A percentile compares a stretch with the other conserved stretches of the same genome.
Evolutionary conservation across 2,113 vertebrate species (phyloP).

Genomic region (Myotis yumanensis): DNA sequence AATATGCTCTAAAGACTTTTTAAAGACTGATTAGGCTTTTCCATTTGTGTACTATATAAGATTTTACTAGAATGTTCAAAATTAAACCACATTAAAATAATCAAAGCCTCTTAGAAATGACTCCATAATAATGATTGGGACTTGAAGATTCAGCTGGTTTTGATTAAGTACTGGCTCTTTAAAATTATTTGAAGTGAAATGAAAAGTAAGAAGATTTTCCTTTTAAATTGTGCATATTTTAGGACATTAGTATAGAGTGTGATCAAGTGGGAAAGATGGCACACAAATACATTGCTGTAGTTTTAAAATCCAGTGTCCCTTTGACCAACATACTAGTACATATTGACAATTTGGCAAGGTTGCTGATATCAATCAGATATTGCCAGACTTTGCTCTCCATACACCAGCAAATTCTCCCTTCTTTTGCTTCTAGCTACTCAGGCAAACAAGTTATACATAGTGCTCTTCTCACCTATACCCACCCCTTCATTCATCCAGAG

Average conservation of each 20-base stretch:
- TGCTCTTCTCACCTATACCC: background rate
- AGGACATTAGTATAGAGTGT: slow-evolving; percentile 41
- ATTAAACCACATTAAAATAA: slow-evolving; percentile 80
- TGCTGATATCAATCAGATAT: background rate
- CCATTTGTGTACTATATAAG: slow-evolving; percentile 64
- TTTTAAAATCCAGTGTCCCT: slow-evolving; percentile 2
- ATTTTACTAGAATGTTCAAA: slow-evolving; percentile 77
- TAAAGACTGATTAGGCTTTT: slow-evolving; percentile 61
- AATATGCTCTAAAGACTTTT: slow-evolving; percentile 37
- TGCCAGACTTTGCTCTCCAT: background rate
- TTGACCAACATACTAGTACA: background rate
- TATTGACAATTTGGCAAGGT: background rate
- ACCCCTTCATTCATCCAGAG: background rate
- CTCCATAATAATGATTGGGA: slow-evolving; percentile 65
- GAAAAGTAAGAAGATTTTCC: slow-evolving; percentile 30
- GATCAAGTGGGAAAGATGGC: background rate
- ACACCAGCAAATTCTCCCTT: background rate
- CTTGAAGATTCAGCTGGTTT: slow-evolving; percentile 75
- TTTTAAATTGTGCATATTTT: slow-evolving; percentile 58
- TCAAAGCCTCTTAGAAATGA: slow-evolving; percentile 72
- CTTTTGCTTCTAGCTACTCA: background rate
- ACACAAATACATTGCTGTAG: background rate
- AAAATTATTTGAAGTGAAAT: slow-evolving; percentile 71
- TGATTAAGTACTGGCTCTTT: slow-evolving; percentile 61
- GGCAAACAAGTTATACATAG: background rate